Evolutionary conservation across 2,888 invertebrate genomes (phyloP).

Genomic region (Tridacna gigas): DNA sequence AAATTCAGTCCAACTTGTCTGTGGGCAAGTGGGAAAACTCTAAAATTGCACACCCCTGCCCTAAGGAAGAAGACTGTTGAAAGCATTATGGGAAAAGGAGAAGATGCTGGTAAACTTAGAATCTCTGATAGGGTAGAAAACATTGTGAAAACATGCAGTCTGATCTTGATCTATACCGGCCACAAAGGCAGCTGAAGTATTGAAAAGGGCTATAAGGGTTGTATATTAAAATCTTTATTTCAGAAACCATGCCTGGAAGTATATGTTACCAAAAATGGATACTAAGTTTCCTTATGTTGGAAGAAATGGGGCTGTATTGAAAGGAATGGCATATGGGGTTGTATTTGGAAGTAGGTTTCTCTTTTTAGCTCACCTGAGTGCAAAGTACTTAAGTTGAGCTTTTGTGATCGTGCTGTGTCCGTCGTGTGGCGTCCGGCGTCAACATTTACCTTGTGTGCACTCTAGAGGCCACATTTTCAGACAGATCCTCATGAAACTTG

Average conservation of each 20-base stretch:
- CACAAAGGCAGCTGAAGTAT: not conserved
- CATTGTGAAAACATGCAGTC: not conserved
- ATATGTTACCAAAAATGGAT: not conserved
- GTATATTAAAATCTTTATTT: conserved; percentile 1
- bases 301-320: conserved; percentile 3
- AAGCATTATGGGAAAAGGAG: too few species aligned
- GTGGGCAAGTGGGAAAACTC: too few species aligned
- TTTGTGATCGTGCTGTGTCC: too few species aligned
- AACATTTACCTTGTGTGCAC: too few species aligned
- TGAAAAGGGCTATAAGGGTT: not conserved
- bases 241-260: conserved; percentile 49
- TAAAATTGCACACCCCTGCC: too few species aligned
- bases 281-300: not conserved
- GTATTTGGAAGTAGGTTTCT: not conserved
- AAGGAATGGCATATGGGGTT: conserved; percentile 7
- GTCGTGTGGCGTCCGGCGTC: too few species aligned
- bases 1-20: too few species aligned
- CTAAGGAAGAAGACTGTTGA: too few species aligned
- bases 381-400: too few species aligned
- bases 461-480: too few species aligned
- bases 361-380: not conserved
- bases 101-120: too few species aligned
- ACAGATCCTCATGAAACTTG: too few species aligned
- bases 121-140: not conserved
- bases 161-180: not conserved